phyloP scores from a whole-genome alignment of 2,888 invertebrate species.

The Zele albiditarsus region DNA sequence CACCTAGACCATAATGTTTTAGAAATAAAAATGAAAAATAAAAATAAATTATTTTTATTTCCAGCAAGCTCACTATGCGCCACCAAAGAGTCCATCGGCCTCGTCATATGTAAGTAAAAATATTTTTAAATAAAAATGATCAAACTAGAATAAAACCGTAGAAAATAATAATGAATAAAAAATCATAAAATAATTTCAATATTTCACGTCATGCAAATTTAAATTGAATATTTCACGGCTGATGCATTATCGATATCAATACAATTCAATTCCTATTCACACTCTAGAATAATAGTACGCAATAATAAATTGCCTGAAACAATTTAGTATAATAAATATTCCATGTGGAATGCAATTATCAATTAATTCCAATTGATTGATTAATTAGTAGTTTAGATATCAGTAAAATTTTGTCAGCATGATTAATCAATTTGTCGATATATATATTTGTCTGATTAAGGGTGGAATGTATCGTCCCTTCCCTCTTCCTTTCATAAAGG shows the following conservation, averaged over 20 bases:
- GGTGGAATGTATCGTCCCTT: slow-evolving; percentile 68
- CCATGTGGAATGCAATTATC: neutral
- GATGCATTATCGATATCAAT: too few relatives aligned
- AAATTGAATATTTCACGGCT: neutral
- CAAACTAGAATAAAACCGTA: neutral
- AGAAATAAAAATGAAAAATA: neutral
- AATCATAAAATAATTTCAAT: neutral
- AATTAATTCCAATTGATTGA: neutral
- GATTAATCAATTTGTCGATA: slow-evolving; percentile 47
- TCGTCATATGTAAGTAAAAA: slow-evolving; percentile 60
- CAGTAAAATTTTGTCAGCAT: slow-evolving; percentile 42
- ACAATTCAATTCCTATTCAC: too few relatives aligned
- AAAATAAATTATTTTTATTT: neutral
- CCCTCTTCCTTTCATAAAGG: slow-evolving; percentile 69
- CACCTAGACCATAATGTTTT: too few relatives aligned
- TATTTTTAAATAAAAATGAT: neutral
- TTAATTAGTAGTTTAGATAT: slow-evolving; percentile 2
- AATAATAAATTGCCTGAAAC: neutral
- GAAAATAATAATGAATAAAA: neutral
- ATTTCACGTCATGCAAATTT: neutral
- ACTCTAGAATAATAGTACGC: neutral
- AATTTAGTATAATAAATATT: neutral
- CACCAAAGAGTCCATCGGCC: slow-evolving; percentile 62
- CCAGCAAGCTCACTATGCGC: slow-evolving; percentile 55
- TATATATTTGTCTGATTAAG: slow-evolving; percentile 64